Percentiles rank a stretch among this genome's conserved stretches.
These are phyloP conservation scores for Neria commutata DNA, from an alignment of 2,888 invertebrate species.

Conservation along the genomic window DNA sequence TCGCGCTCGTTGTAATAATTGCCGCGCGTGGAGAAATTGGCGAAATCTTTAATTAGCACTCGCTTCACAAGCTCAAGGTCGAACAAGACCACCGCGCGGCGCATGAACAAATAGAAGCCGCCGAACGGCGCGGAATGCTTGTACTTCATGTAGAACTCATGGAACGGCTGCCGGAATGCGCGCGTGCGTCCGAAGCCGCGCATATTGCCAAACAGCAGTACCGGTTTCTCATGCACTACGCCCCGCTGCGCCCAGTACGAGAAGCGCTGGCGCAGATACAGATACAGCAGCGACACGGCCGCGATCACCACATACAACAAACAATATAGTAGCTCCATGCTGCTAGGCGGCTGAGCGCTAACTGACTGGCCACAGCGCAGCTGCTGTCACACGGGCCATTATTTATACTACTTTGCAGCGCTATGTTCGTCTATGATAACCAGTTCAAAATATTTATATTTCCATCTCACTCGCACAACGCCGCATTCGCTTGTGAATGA, in stretches of 20 bases:
- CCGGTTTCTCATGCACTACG: conserved; percentile 41
- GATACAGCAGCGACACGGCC: conserved; percentile 17
- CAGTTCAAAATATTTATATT: too few species aligned
- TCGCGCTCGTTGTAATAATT: conserved; percentile 52
- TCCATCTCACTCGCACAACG: too few species aligned
- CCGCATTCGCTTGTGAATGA: too few species aligned
- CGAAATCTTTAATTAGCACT: conserved; percentile 59
- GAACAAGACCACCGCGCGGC: conserved; percentile 40
- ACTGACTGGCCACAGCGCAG: not conserved
- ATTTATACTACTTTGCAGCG: not conserved
- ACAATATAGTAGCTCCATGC: not conserved
- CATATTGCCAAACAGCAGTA: conserved; percentile 42
- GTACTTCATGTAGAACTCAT: conserved; percentile 44
- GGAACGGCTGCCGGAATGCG: conserved; percentile 38
- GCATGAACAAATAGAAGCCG: conserved; percentile 47
- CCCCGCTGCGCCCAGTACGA: conserved; percentile 44
- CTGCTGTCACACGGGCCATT: not conserved
- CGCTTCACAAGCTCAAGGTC: conserved; percentile 56
- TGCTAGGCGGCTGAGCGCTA: not conserved
- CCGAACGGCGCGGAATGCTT: conserved; percentile 44
- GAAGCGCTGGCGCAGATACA: conserved; percentile 30
- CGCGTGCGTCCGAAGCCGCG: conserved; percentile 38
- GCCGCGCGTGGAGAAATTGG: conserved; percentile 56
- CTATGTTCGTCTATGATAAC: too few species aligned
- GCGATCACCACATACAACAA: conserved; percentile 20